phyloP scores from a whole-genome alignment of 2,797 vertebrate species.

The Enteromius afrohamiltoni region DNA sequence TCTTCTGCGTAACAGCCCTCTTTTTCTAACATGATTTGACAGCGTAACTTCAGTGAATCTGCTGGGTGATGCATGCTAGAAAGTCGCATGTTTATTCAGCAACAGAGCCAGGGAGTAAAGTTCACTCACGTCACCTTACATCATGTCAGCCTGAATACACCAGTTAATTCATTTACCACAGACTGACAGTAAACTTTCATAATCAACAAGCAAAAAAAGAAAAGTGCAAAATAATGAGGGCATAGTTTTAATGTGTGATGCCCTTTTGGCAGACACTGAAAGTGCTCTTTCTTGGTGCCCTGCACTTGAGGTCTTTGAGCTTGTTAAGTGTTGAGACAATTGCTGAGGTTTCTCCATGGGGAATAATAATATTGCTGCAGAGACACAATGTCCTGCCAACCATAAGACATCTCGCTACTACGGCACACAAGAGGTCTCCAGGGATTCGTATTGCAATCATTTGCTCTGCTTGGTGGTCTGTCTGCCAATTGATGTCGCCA shows the following conservation, averaged over 20 bases:
- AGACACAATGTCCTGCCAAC: constrained; percentile 44
- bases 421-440: constrained; percentile 31
- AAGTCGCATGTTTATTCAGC: constrained; percentile 53
- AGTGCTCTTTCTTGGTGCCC: constrained; percentile 3
- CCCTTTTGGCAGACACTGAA: constrained; percentile 11
- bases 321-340: constrained; percentile 41
- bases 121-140: constrained; percentile 20
- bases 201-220: neutral
- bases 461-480: constrained; percentile 38
- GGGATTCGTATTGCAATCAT: constrained; percentile 45
- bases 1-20: constrained; percentile 17
- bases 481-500: constrained; percentile 36
- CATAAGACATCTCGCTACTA: constrained; percentile 35
- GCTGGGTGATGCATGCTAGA: constrained; percentile 49
- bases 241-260: constrained; percentile 23
- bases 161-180: constrained; percentile 3
- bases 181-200: neutral
- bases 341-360: constrained; percentile 38
- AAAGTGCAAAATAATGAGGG: constrained; percentile 21
- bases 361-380: constrained; percentile 47
- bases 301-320: constrained; percentile 35
- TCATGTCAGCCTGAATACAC: constrained; percentile 37
- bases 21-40: constrained; percentile 55
- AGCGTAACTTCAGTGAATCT: constrained; percentile 53
- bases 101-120: constrained; percentile 46